Percentiles rank a stretch among this genome's conserved stretches.
Evolutionary conservation across 2,797 vertebrate species (phyloP).

Genomic region (Aulostomus chinensis): DNA sequence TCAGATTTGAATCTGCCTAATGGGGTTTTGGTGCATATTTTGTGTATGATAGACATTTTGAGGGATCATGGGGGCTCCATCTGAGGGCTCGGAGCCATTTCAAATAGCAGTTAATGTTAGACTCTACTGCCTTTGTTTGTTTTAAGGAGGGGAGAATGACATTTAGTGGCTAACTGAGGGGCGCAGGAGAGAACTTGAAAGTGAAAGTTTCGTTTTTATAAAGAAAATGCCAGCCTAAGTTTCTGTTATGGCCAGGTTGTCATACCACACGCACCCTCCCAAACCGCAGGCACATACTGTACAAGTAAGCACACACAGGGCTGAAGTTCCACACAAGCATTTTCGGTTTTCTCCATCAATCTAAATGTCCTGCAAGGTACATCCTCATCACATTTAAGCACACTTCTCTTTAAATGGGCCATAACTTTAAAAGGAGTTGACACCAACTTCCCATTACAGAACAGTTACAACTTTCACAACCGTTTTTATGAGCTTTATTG

Average conservation of each 20-base stretch:
- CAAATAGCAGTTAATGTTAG: slow-evolving; percentile 72
- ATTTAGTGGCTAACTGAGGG: slow-evolving; percentile 76
- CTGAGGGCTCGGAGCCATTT: slow-evolving; percentile 65
- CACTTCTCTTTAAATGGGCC: slow-evolving; percentile 73
- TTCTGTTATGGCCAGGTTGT: slow-evolving; percentile 70
- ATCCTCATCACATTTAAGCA: slow-evolving; percentile 64
- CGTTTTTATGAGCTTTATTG: slow-evolving; percentile 74
- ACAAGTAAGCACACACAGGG: slow-evolving; percentile 2
- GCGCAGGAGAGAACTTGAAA: slow-evolving; percentile 72
- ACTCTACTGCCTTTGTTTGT: slow-evolving; percentile 74
- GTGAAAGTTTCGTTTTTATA: slow-evolving; percentile 70
- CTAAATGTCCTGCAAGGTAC: slow-evolving; percentile 70
- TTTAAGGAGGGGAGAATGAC: slow-evolving; percentile 72
- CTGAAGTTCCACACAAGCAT: slow-evolving; percentile 33
- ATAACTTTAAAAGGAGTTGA: slow-evolving; percentile 77
- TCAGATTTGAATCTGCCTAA: slow-evolving; percentile 60
- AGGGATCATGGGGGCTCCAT: slow-evolving; percentile 45
- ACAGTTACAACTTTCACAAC: slow-evolving; percentile 74
- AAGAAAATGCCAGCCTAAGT: slow-evolving; percentile 65
- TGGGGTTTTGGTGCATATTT: slow-evolving; percentile 57
- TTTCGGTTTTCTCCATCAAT: slow-evolving; percentile 66
- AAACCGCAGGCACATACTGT: slow-evolving; percentile 20
- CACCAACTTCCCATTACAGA: slow-evolving; percentile 76
- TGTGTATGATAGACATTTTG: slow-evolving; percentile 53
- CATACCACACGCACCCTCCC: slow-evolving; percentile 34